Evolutionary conservation across 1,140 invertebrate genomes (phyloP).

Genomic region (Eriocheir sinensis): DNA sequence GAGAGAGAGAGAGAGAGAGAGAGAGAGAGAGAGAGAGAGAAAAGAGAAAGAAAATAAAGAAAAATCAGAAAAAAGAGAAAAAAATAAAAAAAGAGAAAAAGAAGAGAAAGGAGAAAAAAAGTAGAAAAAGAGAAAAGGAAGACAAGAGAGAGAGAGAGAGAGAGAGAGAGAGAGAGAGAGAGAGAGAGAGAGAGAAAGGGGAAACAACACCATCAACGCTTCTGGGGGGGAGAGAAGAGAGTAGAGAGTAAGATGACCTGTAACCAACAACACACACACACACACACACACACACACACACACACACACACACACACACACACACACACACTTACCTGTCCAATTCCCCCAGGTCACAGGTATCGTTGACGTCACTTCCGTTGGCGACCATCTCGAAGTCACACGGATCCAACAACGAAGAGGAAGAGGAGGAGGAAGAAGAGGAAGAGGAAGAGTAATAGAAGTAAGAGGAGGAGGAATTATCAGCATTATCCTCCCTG

Average conservation of each 20-base stretch:
- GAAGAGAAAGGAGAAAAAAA: slow-evolving; percentile 31
- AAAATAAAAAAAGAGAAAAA: slow-evolving; percentile 28
- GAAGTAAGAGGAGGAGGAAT: background rate
- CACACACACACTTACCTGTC: background rate
- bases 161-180: background rate
- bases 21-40: slow-evolving; percentile 42
- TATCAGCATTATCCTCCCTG: background rate
- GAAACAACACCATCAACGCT: background rate
- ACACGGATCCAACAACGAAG: background rate
- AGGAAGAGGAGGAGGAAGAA: too few relatives aligned
- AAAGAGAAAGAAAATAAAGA: background rate
- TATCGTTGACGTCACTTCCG: background rate
- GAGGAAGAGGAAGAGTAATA: too few relatives aligned
- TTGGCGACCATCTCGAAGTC: background rate
- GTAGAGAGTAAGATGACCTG: background rate
- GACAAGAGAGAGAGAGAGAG: background rate
- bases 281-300: background rate
- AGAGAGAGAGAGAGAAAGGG: background rate
- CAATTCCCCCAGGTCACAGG: background rate
- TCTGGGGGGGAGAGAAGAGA: background rate
- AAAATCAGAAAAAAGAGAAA: too few relatives aligned
- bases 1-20: background rate
- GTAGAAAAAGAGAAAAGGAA: background rate
- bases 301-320: background rate
- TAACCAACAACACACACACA: background rate